phyloP scores from a whole-genome alignment of 2,797 vertebrate species.

The Oophaga sylvatica region DNA sequence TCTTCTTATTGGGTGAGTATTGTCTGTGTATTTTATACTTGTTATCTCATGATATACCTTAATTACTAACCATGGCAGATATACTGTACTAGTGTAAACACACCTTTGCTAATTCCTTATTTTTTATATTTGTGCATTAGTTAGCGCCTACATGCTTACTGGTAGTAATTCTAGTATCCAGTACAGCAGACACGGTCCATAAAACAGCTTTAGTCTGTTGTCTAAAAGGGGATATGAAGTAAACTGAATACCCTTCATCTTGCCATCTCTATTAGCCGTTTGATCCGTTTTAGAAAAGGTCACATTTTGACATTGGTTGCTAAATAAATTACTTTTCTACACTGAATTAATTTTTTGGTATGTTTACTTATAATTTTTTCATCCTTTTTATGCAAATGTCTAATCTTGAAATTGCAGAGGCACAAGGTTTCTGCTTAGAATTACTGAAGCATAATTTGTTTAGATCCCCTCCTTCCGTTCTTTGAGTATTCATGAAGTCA shows the following conservation, averaged over 20 bases:
- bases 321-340: not conserved
- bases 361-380: not conserved
- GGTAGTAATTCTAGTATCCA: too few relatives aligned
- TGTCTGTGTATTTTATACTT: not conserved
- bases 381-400: slow-evolving; percentile 6
- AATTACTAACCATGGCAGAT: too few relatives aligned
- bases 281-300: not conserved
- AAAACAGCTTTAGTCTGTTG: too few relatives aligned
- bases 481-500: slow-evolving; percentile 14
- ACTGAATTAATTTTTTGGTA: not conserved
- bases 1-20: slow-evolving; percentile 93
- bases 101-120: too few relatives aligned
- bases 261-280: not conserved
- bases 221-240: too few relatives aligned
- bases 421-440: not conserved
- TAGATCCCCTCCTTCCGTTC: slow-evolving; percentile 5
- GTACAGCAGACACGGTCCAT: too few relatives aligned
- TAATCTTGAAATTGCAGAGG: slow-evolving; percentile 11
- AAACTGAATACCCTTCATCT: not conserved
- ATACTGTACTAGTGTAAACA: too few relatives aligned
- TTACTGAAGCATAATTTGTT: slow-evolving; percentile 13
- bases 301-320: not conserved
- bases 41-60: not conserved
- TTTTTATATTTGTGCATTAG: too few relatives aligned
- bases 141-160: too few relatives aligned